Percentiles rank a stretch among this genome's conserved stretches.
phyloP scores from a whole-genome alignment of 2,888 invertebrate species.

The Hermaeophaga mercurialis region DNA sequence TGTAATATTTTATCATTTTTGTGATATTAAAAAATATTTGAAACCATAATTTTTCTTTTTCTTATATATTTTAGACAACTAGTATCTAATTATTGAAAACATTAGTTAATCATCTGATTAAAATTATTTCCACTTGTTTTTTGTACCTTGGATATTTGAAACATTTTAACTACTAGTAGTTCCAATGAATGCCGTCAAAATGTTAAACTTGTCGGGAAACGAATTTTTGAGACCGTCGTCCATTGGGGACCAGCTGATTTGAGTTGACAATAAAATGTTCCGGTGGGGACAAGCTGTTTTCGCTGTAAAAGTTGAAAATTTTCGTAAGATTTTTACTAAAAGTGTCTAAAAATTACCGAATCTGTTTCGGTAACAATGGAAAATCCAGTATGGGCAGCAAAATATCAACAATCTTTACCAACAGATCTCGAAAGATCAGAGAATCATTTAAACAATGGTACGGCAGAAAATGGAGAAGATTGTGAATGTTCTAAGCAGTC shows the following conservation, averaged over 20 bases:
- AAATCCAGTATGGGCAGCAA: slow-evolving; percentile 51
- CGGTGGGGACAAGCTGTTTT: slow-evolving; percentile 48
- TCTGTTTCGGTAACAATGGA: slow-evolving; percentile 49
- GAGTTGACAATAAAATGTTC: slow-evolving; percentile 57
- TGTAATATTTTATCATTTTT: too few species aligned
- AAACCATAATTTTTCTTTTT: too few species aligned
- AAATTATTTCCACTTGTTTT: too few species aligned
- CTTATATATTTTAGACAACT: too few species aligned
- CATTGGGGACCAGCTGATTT: slow-evolving; percentile 58
- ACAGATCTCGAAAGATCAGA: slow-evolving; percentile 49
- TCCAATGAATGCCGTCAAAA: not conserved
- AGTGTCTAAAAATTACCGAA: slow-evolving; percentile 39
- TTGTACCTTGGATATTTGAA: too few species aligned
- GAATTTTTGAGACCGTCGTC: slow-evolving; percentile 43
- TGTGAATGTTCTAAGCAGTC: slow-evolving; percentile 40
- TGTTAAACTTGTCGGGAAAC: not conserved
- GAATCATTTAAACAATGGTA: slow-evolving; percentile 51
- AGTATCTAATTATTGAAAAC: too few species aligned
- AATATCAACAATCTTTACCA: slow-evolving; percentile 53
- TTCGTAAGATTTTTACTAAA: slow-evolving; percentile 42
- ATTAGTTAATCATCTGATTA: too few species aligned
- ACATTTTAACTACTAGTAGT: not conserved
- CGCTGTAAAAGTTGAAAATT: slow-evolving; percentile 50
- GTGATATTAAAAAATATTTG: too few species aligned
- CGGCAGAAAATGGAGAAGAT: slow-evolving; percentile 44